phyloP scores from a whole-genome alignment of 2,797 vertebrate species.

The Enteromius fasciolatus region DNA sequence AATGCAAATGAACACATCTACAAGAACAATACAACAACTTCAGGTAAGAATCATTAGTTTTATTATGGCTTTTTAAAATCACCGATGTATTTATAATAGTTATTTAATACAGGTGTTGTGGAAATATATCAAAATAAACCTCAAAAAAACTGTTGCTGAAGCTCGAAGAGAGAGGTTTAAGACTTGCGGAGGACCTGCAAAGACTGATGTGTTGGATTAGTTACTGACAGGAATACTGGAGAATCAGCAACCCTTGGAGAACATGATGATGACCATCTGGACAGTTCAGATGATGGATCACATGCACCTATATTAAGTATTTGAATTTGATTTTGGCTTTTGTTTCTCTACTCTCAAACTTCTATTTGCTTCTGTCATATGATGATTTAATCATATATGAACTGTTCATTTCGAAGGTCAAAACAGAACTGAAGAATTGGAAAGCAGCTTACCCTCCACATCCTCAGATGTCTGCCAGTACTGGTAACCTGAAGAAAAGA shows the following conservation, averaged over 20 bases:
- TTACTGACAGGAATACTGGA: slow-evolving; percentile 16
- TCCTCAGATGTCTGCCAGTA: slow-evolving; percentile 13
- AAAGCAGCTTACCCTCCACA: slow-evolving; percentile 3
- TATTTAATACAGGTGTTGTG: slow-evolving; percentile 12
- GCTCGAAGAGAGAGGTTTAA: slow-evolving; percentile 20
- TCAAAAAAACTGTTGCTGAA: slow-evolving; percentile 26
- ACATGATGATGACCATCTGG: background rate
- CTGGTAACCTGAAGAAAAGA: slow-evolving; percentile 19
- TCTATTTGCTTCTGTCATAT: slow-evolving; percentile 8
- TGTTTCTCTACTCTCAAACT: slow-evolving; percentile 26
- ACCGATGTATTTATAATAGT: background rate
- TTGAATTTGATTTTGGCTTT: background rate
- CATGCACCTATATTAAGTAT: slow-evolving; percentile 7
- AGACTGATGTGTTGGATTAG: slow-evolving; percentile 12
- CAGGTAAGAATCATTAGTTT: slow-evolving; percentile 9
- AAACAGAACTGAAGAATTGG: slow-evolving; percentile 25
- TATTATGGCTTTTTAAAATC: slow-evolving; percentile 6
- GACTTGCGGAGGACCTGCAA: slow-evolving; percentile 31
- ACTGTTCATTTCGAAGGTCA: slow-evolving; percentile 33
- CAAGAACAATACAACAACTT: slow-evolving; percentile 37
- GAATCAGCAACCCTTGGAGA: background rate
- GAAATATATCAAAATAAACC: slow-evolving; percentile 6
- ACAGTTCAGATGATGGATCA: background rate
- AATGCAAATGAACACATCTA: slow-evolving; percentile 24
- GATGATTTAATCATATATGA: slow-evolving; percentile 18